Percentiles rank a stretch among this genome's conserved stretches.
Conservation (phyloP, 2,113 vertebrate species). For the Tautogolabrus adspersus region DNA sequence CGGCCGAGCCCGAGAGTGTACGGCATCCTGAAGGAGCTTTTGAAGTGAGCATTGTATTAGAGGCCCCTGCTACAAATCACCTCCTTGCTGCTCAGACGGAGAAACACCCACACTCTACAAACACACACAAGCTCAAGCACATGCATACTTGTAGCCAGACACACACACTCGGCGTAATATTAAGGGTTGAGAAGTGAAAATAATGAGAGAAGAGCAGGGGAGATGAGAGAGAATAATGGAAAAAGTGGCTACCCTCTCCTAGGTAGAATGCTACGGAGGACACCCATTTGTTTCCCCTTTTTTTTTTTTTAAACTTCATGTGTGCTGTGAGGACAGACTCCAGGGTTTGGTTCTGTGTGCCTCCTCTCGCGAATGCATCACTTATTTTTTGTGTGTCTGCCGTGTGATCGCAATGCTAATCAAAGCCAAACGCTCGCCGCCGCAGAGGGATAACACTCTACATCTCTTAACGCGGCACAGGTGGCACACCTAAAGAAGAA, state of each 20-base stretch:
- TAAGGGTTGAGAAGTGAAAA: slow-evolving; percentile 64
- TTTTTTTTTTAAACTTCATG: slow-evolving; percentile 20
- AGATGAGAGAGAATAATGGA: slow-evolving; percentile 79
- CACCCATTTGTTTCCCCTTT: slow-evolving; percentile 50
- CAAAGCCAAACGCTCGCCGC: slow-evolving; percentile 58
- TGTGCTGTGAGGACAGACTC: slow-evolving; percentile 33
- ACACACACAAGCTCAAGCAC: slow-evolving; percentile 1
- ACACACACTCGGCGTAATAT: slow-evolving; percentile 36
- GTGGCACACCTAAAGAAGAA: slow-evolving; percentile 45
- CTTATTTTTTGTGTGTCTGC: slow-evolving; percentile 30
- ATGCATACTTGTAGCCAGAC: slow-evolving; percentile 39
- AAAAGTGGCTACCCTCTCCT: slow-evolving; percentile 53
- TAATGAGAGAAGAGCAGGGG: slow-evolving; percentile 62
- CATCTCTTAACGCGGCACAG: slow-evolving; percentile 70
- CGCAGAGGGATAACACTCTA: slow-evolving; percentile 52
- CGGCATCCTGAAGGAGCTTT: slow-evolving; percentile 70
- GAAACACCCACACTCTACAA: slow-evolving; percentile 35
- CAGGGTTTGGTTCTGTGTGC: slow-evolving; percentile 31
- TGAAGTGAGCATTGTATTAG: slow-evolving; percentile 77
- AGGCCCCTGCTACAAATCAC: slow-evolving; percentile 74
- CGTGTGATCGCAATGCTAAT: slow-evolving; percentile 59
- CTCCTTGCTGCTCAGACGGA: slow-evolving; percentile 56
- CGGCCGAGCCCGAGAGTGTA: slow-evolving; percentile 23
- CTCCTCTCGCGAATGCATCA: slow-evolving; percentile 51
- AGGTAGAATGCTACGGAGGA: slow-evolving; percentile 60